Evolutionary conservation across 2,888 invertebrate species (phyloP).

Genomic region (Scaptodrosophila latifasciaeformis): DNA sequence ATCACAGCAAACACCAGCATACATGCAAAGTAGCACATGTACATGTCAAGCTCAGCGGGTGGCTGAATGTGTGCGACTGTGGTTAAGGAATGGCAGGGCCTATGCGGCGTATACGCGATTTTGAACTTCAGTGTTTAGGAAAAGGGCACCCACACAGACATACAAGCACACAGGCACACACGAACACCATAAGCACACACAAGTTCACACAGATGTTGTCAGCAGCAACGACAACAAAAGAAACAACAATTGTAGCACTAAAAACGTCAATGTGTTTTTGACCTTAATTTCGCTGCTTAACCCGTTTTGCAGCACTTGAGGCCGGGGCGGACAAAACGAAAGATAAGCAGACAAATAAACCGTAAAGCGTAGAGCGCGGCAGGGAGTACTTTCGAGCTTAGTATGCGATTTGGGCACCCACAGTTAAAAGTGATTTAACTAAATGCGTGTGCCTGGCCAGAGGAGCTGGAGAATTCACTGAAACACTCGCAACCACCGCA

Average conservation of each 20-base stretch:
- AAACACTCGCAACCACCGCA: too few species aligned
- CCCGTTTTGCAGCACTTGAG: slow-evolving; percentile 54
- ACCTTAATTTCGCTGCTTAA: slow-evolving; percentile 65
- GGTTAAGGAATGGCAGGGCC: slow-evolving; percentile 54
- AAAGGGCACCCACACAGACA: slow-evolving; percentile 3
- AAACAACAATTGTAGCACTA: slow-evolving; percentile 3
- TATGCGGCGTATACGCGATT: slow-evolving; percentile 62
- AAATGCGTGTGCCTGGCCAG: neutral
- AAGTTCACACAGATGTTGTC: too few species aligned
- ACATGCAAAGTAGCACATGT: neutral
- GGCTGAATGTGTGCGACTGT: slow-evolving; percentile 21
- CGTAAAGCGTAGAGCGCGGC: slow-evolving; percentile 5
- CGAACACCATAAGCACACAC: neutral
- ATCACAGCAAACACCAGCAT: slow-evolving; percentile 17
- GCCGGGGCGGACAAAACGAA: too few species aligned
- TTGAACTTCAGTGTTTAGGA: slow-evolving; percentile 42
- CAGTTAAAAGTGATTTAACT: neutral
- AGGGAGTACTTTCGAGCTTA: neutral
- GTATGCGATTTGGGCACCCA: slow-evolving; percentile 1
- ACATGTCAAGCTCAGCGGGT: neutral
- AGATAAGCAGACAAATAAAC: slow-evolving; percentile 21
- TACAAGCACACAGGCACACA: slow-evolving; percentile 2
- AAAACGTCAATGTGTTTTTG: slow-evolving; percentile 56
- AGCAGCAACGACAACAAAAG: too few species aligned
- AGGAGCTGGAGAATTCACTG: neutral